Conservation (phyloP, 1,140 invertebrate species). For the Mizuhopecten yessoensis region DNA sequence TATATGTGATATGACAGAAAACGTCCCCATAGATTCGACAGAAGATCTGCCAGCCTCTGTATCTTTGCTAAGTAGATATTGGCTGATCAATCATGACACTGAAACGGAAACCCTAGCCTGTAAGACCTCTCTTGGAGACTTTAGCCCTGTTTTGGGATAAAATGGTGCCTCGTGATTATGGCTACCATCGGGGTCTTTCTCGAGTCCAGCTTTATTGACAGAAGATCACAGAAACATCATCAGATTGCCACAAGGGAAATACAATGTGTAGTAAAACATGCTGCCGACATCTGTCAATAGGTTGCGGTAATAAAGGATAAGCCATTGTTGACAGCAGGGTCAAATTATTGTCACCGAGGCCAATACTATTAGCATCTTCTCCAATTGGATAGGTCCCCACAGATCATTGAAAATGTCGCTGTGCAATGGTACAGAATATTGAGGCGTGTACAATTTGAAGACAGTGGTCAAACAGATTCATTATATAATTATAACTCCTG, state of each 20-base stretch:
- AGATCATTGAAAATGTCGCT: not conserved
- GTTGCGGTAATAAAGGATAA: not conserved
- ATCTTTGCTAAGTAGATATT: not conserved
- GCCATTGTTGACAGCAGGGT: not conserved
- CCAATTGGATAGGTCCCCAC: not conserved
- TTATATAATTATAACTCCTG: no score
- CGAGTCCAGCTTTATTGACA: not conserved
- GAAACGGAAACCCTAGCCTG: not conserved
- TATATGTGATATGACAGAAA: not conserved
- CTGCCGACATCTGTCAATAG: conserved; percentile 17
- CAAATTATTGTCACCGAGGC: not conserved
- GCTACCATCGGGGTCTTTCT: not conserved
- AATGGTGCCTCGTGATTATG: not conserved
- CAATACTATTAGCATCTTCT: not conserved
- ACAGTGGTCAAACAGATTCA: no score
- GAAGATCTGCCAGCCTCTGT: not conserved
- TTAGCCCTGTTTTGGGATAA: not conserved
- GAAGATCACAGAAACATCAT: not conserved
- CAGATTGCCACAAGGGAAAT: not conserved
- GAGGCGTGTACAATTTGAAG: not conserved
- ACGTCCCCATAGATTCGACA: not conserved
- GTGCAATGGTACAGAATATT: not conserved
- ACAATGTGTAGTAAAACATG: not conserved
- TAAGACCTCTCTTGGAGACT: not conserved
- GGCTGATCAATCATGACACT: not conserved